These are phyloP conservation scores for Dendropsophus ebraccatus DNA, from an alignment of 2,113 vertebrate species.

Conservation along the genomic window DNA sequence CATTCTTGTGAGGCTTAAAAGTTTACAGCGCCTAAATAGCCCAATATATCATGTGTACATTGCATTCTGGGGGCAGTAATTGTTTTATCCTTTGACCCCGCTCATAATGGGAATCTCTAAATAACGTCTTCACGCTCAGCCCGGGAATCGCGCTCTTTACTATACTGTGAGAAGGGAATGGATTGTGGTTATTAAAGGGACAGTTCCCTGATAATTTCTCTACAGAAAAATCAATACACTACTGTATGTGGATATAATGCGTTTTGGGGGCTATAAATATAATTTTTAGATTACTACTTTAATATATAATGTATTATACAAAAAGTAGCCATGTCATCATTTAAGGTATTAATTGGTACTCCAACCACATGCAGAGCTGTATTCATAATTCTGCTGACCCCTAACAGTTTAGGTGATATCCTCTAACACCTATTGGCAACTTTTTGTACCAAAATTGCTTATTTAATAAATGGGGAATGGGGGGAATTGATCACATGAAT, in stretches of 20 bases:
- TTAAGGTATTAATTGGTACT: no score
- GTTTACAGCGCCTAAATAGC: conserved; percentile 25
- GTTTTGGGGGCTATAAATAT: background rate
- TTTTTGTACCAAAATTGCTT: no score
- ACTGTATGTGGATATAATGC: background rate
- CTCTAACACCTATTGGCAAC: no score
- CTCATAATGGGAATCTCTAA: background rate
- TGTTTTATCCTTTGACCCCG: conserved; percentile 26
- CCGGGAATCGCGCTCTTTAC: background rate
- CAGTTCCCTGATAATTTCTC: background rate
- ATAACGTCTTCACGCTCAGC: background rate
- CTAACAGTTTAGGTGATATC: no score
- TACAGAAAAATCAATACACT: background rate
- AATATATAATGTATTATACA: background rate
- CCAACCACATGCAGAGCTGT: no score
- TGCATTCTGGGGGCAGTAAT: conserved; percentile 11
- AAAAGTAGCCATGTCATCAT: background rate
- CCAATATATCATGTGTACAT: conserved; percentile 8
- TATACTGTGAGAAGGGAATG: background rate
- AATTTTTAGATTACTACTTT: background rate
- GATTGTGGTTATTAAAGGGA: background rate
- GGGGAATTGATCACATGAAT: no score
- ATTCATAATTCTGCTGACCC: no score
- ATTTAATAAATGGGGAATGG: no score
- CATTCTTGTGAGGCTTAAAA: background rate